Percentiles rank a stretch among this genome's conserved stretches.
Evolutionary conservation across 1,140 invertebrate species (phyloP).

Genomic region (Drosophila neocordata): DNA sequence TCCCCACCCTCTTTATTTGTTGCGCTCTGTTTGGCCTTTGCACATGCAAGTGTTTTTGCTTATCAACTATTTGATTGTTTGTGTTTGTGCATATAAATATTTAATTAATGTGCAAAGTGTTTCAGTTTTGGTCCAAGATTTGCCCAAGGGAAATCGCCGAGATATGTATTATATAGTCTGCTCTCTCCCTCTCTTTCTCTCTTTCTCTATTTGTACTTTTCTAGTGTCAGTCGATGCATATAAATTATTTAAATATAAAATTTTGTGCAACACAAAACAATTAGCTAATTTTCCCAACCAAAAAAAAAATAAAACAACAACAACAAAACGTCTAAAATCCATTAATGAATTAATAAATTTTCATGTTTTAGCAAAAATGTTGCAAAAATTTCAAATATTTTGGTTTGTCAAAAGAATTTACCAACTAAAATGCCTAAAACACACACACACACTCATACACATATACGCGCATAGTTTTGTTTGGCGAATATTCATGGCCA

Average conservation of each 20-base stretch:
- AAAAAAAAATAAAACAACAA: no score
- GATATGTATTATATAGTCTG: constrained; percentile 43
- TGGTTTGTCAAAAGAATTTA: constrained; percentile 25
- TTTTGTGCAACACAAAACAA: constrained; percentile 37
- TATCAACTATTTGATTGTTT: constrained; percentile 26
- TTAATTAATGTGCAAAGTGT: constrained; percentile 72
- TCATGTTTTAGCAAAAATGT: background rate
- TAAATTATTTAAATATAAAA: constrained; percentile 59
- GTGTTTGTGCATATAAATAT: constrained; percentile 67
- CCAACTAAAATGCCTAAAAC: background rate
- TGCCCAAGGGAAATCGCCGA: constrained; percentile 35
- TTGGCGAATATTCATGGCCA: background rate
- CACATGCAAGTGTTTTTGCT: constrained; percentile 40
- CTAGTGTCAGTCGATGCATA: constrained; percentile 34
- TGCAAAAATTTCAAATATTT: no score
- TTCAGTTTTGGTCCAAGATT: constrained; percentile 31
- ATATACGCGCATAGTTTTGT: background rate
- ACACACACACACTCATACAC: background rate
- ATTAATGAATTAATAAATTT: constrained; percentile 35
- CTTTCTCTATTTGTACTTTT: no score
- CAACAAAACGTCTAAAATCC: background rate
- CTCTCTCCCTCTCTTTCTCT: no score
- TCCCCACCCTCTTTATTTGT: constrained; percentile 55
- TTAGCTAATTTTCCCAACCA: constrained; percentile 41
- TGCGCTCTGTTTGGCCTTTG: constrained; percentile 69